Percentiles rank a stretch among this genome's conserved stretches.
These are phyloP conservation scores for Heptascelio sp. DNA, from an alignment of 2,888 invertebrate species.

Conservation along the genomic window DNA sequence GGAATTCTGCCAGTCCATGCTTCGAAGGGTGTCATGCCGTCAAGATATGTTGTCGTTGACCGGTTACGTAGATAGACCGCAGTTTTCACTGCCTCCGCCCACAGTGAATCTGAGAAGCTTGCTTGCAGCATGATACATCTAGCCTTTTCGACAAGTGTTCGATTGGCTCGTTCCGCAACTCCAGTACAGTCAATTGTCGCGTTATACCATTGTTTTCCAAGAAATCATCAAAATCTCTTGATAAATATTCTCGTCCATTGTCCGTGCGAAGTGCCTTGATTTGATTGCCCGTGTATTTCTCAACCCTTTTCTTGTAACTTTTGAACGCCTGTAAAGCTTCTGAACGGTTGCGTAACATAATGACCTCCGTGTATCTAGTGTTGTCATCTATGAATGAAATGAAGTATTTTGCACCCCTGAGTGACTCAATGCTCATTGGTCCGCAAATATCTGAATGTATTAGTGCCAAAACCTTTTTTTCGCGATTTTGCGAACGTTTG, in stretches of 20 bases:
- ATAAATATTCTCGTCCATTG: slow-evolving; percentile 66
- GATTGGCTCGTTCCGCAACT: slow-evolving; percentile 64
- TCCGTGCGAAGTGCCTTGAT: slow-evolving; percentile 64
- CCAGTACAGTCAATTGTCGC: slow-evolving; percentile 63
- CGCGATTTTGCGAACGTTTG: slow-evolving; percentile 16
- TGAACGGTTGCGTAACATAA: slow-evolving; percentile 29
- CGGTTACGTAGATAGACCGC: slow-evolving; percentile 40
- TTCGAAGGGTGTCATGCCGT: slow-evolving; percentile 33
- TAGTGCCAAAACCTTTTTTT: slow-evolving; percentile 48
- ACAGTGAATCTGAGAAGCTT: slow-evolving; percentile 31
- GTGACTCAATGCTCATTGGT: slow-evolving; percentile 46
- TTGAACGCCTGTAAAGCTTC: slow-evolving; percentile 55
- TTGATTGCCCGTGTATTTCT: slow-evolving; percentile 41
- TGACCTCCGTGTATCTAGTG: slow-evolving; percentile 42
- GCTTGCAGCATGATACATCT: slow-evolving; percentile 67
- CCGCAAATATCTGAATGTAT: slow-evolving; percentile 69
- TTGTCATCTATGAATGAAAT: slow-evolving; percentile 62
- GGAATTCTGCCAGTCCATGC: slow-evolving; percentile 21
- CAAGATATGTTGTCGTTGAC: slow-evolving; percentile 41
- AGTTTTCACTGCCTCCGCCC: slow-evolving; percentile 41
- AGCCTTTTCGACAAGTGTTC: slow-evolving; percentile 70
- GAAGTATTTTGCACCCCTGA: slow-evolving; percentile 52
- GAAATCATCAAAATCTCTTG: slow-evolving; percentile 48
- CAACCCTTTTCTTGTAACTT: slow-evolving; percentile 46
- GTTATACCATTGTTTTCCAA: slow-evolving; percentile 53